Base-by-base conservation (phyloP, 2,888 invertebrate species). In the Oscheius onirici region DNA sequence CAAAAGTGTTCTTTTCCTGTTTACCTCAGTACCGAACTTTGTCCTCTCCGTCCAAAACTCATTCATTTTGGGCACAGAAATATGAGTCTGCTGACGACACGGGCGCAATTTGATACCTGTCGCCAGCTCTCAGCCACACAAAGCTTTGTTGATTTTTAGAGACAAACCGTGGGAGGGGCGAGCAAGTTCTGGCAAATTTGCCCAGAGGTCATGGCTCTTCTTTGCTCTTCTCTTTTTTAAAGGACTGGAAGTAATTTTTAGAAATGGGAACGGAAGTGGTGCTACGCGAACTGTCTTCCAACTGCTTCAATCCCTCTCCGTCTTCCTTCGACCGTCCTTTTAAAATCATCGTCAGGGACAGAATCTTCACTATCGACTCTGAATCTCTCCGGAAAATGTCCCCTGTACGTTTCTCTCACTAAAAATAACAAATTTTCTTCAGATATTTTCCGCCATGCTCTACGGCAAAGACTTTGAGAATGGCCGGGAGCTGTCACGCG, bases 391-490 rank as follows among this genome's bases (percentile, higher is more conserved):
- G 77, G 52, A 72, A 78, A 63, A 75, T 81, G 66, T 80, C 80
- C 15, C 81, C 81, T 22, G 76, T 78, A 17, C 43, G 70, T 52
- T 54, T n/a, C 11, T 11, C n/a, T 11, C 8, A 52, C 11, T 3
- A 54, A n/a, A 63, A 46, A 46, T n/a, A 49, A 20, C 17, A 3
- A 6, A 49, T 20, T 49, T 11, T 6, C 8, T 49, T 44, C 70
- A 78, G 78, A 79, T 84, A 17, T 85, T 85, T 78, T 81, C 76
- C 24, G 67, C 80, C n/a, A 85, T 85, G 84, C 84, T 82, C 69
- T 84, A 74, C 44, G 84, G 84, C 49, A 82, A 80, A 74, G 84
- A 84, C 63, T 84, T 84, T 54, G 84, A 84, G 43, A 80, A 82
- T 63, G 79, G 79, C 3, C 75, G 83, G 63, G 84, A 84, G 49